Percentiles rank a stretch among this genome's conserved stretches.
Evolutionary conservation across 2,888 invertebrate genomes (phyloP).

Genomic region (Brachycybe producta): DNA sequence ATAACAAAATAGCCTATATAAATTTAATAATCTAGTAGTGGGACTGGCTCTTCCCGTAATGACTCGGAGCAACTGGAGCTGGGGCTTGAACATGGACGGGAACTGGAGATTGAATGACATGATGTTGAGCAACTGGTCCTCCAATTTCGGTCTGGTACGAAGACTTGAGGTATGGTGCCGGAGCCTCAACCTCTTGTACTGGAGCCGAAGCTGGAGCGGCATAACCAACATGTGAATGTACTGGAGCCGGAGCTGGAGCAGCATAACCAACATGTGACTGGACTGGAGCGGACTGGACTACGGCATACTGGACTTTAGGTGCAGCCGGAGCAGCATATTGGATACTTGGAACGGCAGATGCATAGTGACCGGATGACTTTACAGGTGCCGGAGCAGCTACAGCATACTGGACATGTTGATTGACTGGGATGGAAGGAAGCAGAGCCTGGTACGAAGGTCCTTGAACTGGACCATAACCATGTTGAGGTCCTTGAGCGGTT

Average conservation of each 20-base stretch:
- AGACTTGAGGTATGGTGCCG: not conserved
- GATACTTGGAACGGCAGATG: too few species aligned
- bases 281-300: not conserved
- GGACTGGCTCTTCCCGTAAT: conserved; percentile 1
- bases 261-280: not conserved
- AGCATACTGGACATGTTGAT: not conserved
- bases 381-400: not conserved
- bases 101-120: too few species aligned
- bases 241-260: not conserved
- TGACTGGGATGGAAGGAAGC: too few species aligned
- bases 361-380: too few species aligned
- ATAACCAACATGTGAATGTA: too few species aligned
- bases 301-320: not conserved
- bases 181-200: not conserved
- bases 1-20: too few species aligned
- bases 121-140: conserved; percentile 1
- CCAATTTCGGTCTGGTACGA: conserved; percentile 9
- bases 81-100: not conserved
- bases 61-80: conserved; percentile 6
- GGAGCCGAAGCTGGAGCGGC: conserved; percentile 2
- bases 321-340: not conserved
- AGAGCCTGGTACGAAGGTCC: too few species aligned
- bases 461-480: not conserved
- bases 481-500: not conserved
- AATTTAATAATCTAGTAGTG: conserved; percentile 9